Conservation (phyloP, 2,113 vertebrate genomes). For the Mugil cephalus region DNA sequence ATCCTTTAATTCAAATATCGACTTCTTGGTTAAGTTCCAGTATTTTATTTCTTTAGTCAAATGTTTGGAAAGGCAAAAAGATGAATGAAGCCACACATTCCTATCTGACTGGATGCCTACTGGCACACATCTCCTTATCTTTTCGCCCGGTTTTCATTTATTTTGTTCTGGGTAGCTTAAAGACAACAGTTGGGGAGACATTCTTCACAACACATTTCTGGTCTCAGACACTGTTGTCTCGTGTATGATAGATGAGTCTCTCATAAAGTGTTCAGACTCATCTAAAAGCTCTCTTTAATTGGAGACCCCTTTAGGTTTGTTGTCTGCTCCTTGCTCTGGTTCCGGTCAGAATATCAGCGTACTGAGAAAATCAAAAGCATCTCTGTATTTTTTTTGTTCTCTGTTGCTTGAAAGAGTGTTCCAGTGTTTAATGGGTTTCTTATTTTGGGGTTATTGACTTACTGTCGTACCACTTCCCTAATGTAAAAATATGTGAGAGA, state of each 20-base stretch:
- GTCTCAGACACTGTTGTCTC: slow-evolving; percentile 36
- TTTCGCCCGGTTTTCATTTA: not conserved
- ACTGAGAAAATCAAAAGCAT: slow-evolving; percentile 38
- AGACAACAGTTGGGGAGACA: slow-evolving; percentile 33
- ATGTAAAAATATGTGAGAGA: not conserved
- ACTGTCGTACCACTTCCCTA: not conserved
- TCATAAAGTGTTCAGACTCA: slow-evolving; percentile 40
- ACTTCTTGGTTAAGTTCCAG: not conserved
- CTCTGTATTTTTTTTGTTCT: slow-evolving; percentile 3
- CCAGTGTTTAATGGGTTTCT: not conserved
- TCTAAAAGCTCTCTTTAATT: slow-evolving; percentile 66
- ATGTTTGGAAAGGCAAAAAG: not conserved
- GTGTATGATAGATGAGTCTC: slow-evolving; percentile 62
- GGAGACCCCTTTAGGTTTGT: slow-evolving; percentile 44
- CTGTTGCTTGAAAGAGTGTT: not conserved
- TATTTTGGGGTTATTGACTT: not conserved
- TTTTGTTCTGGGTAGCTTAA: slow-evolving; percentile 6
- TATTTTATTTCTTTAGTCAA: not conserved
- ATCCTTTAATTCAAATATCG: no score
- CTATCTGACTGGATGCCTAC: not conserved
- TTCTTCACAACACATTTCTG: slow-evolving; percentile 21
- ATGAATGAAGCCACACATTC: not conserved
- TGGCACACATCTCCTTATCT: slow-evolving; percentile 12
- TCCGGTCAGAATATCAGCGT: slow-evolving; percentile 13
- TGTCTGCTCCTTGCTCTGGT: slow-evolving; percentile 13